Conservation (phyloP, 30 jellyfish, hydroid and myxozoan species). For the Aurelia aurita complex sp. Pacific region DNA sequence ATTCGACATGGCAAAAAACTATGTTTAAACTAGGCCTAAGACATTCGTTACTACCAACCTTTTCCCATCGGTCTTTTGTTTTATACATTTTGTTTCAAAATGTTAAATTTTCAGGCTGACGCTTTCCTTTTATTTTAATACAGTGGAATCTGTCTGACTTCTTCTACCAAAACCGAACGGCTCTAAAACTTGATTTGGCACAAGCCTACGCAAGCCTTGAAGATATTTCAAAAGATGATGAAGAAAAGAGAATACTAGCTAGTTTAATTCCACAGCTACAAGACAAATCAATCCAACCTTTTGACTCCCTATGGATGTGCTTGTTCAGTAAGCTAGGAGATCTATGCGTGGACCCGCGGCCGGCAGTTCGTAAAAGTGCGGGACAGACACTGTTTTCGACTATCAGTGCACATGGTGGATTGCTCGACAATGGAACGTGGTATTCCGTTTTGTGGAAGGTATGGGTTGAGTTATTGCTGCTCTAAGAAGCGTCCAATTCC, state of each 20-base stretch:
- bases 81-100: too few relatives aligned
- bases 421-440: slow-evolving; percentile 89
- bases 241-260: slow-evolving; percentile 56
- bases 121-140: background rate
- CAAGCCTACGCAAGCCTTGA: slow-evolving; percentile 61
- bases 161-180: slow-evolving; percentile 89
- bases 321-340: slow-evolving; percentile 91
- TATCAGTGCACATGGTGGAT: slow-evolving; percentile 95
- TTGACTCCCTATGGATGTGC: slow-evolving; percentile 97
- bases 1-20: too few relatives aligned
- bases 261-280: slow-evolving; percentile 59
- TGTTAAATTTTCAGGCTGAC: background rate
- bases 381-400: slow-evolving; percentile 97
- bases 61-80: too few relatives aligned
- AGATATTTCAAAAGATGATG: slow-evolving; percentile 37
- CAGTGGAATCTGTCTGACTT: slow-evolving; percentile 97
- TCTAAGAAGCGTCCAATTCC: too few relatives aligned
- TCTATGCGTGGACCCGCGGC: slow-evolving; percentile 99
- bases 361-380: slow-evolving; percentile 98
- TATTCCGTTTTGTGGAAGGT: slow-evolving; percentile 96
- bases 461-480: background rate
- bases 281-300: slow-evolving; percentile 77
- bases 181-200: slow-evolving; percentile 75
- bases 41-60: too few relatives aligned
- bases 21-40: too few relatives aligned